phyloP scores from a whole-genome alignment of 2,888 invertebrate genomes.

The Chrysomela aeneicollis region DNA sequence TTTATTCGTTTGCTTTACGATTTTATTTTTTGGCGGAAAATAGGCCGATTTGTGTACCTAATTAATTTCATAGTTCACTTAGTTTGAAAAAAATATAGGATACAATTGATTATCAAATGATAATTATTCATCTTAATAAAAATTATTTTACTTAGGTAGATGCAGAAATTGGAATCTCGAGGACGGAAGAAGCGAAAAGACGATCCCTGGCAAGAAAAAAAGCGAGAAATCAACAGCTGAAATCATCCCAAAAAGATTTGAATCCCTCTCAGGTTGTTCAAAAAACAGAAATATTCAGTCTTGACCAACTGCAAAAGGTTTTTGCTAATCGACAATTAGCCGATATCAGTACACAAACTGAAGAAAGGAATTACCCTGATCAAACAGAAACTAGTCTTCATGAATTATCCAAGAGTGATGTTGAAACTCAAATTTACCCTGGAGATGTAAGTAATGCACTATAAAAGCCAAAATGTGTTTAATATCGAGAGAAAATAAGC shows the following conservation, averaged over 20 bases:
- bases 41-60: constrained; percentile 22
- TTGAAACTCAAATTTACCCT: constrained; percentile 85
- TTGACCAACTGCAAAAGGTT: constrained; percentile 85
- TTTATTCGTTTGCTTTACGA: neutral
- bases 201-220: constrained; percentile 79
- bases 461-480: too few relatives aligned
- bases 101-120: too few relatives aligned
- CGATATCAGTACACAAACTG: constrained; percentile 81
- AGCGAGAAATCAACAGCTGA: constrained; percentile 67
- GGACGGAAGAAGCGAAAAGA: constrained; percentile 72
- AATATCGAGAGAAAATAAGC: too few relatives aligned
- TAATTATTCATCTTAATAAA: too few relatives aligned
- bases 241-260: constrained; percentile 63
- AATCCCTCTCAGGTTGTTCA: constrained; percentile 65
- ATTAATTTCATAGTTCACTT: too few relatives aligned
- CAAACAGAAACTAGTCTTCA: constrained; percentile 71
- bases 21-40: constrained; percentile 5
- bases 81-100: too few relatives aligned
- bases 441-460: constrained; percentile 71
- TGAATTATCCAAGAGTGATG: constrained; percentile 50
- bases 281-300: constrained; percentile 58
- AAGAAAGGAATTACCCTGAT: constrained; percentile 78
- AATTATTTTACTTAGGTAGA: constrained; percentile 57
- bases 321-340: constrained; percentile 77
- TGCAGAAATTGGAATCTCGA: constrained; percentile 64